Evolutionary conservation across 2,888 invertebrate genomes (phyloP), one percentile per base, ranked within the genome.

Genomic region (Rhingia rostrata): DNA sequence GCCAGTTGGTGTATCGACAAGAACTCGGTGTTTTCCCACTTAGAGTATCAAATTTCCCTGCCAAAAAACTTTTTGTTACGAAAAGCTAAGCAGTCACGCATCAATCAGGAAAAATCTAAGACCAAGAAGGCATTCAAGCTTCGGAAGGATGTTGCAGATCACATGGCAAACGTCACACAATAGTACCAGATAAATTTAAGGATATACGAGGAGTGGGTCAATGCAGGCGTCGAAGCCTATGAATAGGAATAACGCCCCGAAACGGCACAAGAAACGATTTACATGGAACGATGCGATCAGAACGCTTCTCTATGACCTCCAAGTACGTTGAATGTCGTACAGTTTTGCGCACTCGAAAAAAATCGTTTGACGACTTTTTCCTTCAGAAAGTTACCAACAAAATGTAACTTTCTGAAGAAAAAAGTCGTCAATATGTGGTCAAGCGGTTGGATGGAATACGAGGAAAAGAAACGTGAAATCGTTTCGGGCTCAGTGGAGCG

Each of bases 141-240:
- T 89, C 95, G 95, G 89, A 91, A 92, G 41, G 92, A 95, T 69
- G 95, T 98, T 84, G 94, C 95, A 14, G 93, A 93, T 87, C 92
- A 94, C 58, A 97, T 96, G 94, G 96, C 97, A 9, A 92, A 92
- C 14, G 93, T 96, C 88, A 92, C 95, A 86, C 94, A 95, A 54
- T 95, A 93, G 87, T 96, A 96, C 89, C 94, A 95, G 70, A 93
- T 93, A 7, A 96, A 96, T 81, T 93, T 95, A 87, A 94, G 94
- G 87, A 93, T 94, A 88, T 93, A 95, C 70, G 93, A 95, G 67
- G 95, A 95, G 88, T 86, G 89, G 6, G 87, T 84, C 12, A 89
- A 89, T 85, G 78, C 89, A 0, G 88, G 88, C 61, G 86, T 88
- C 0, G 86, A 86, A 51, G 45, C 60, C 3, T 72, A 78, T 33